phyloP scores from a whole-genome alignment of 1,140 invertebrate species.

The Pinna nobilis region DNA sequence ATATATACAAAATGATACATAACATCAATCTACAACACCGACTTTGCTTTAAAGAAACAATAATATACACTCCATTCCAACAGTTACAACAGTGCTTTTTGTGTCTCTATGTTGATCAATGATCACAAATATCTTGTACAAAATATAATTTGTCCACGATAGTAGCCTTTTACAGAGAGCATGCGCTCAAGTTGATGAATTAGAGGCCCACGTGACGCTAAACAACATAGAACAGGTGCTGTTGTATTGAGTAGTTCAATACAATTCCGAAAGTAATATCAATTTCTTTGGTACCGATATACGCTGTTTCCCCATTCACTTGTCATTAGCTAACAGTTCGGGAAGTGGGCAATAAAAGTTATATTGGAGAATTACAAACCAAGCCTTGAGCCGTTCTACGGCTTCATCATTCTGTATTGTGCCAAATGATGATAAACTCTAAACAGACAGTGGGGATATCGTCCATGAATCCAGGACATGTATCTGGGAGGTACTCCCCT shows the following conservation, averaged over 20 bases:
- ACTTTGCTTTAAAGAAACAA: too few species aligned
- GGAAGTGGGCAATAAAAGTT: slow-evolving; percentile 22
- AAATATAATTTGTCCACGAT: slow-evolving; percentile 32
- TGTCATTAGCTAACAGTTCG: slow-evolving; percentile 1
- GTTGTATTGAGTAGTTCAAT: slow-evolving; percentile 28
- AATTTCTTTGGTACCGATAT: slow-evolving; percentile 37
- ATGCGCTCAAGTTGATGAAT: slow-evolving; percentile 45
- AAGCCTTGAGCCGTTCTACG: slow-evolving; percentile 36
- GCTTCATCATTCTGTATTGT: slow-evolving; percentile 21
- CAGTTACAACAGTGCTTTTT: too few species aligned
- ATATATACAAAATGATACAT: too few species aligned
- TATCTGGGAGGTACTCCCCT: slow-evolving; percentile 62
- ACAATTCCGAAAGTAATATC: slow-evolving; percentile 39
- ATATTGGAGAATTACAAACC: slow-evolving; percentile 23
- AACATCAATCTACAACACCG: too few species aligned
- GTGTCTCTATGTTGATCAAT: slow-evolving; percentile 33
- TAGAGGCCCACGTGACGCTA: slow-evolving; percentile 43
- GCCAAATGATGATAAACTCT: slow-evolving; percentile 43
- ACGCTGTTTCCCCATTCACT: neutral
- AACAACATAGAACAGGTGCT: slow-evolving; percentile 42
- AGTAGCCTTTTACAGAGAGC: slow-evolving; percentile 40
- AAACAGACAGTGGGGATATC: slow-evolving; percentile 49
- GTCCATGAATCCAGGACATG: slow-evolving; percentile 55
- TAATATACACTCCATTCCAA: neutral
- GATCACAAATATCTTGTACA: slow-evolving; percentile 13